phyloP scores from a whole-genome alignment of 2,113 vertebrate species.

The Barnardius zonarius region DNA sequence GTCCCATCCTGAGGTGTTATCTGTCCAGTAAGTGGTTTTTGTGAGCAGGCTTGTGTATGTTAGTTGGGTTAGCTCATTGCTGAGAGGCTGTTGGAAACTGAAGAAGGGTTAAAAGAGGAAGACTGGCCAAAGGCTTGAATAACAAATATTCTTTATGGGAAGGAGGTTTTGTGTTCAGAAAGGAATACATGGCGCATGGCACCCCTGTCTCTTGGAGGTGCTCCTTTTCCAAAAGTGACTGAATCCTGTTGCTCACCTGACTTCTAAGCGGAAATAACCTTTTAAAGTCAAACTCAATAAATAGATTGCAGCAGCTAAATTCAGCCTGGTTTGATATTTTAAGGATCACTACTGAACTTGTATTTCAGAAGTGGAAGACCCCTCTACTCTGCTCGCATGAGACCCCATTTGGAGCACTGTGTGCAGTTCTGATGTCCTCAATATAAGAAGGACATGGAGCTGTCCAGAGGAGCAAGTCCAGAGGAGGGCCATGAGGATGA shows the following conservation, averaged over 20 bases:
- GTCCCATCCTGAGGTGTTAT: background rate
- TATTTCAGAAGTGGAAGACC: background rate
- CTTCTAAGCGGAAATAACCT: background rate
- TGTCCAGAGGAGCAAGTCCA: background rate
- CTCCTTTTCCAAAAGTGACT: background rate
- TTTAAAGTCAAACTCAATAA: background rate
- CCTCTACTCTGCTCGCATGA: background rate
- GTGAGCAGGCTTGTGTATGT: background rate
- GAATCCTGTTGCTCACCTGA: background rate
- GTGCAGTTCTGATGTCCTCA: background rate
- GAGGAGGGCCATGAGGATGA: background rate
- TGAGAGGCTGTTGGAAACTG: background rate
- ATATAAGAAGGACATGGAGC: background rate
- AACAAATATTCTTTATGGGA: background rate
- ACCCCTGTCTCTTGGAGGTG: background rate
- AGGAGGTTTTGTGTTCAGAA: background rate
- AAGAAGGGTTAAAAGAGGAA: background rate
- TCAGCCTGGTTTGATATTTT: background rate
- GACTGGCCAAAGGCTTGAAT: background rate
- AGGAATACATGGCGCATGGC: background rate
- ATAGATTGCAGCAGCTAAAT: background rate
- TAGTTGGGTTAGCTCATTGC: background rate
- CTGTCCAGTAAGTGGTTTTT: fast-evolving
- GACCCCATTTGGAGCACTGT: background rate
- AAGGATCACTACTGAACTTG: background rate